Percentiles rank a stretch among this genome's conserved stretches.
Conservation (phyloP, 2,888 invertebrate genomes). For the Crocallis elinguaria region DNA sequence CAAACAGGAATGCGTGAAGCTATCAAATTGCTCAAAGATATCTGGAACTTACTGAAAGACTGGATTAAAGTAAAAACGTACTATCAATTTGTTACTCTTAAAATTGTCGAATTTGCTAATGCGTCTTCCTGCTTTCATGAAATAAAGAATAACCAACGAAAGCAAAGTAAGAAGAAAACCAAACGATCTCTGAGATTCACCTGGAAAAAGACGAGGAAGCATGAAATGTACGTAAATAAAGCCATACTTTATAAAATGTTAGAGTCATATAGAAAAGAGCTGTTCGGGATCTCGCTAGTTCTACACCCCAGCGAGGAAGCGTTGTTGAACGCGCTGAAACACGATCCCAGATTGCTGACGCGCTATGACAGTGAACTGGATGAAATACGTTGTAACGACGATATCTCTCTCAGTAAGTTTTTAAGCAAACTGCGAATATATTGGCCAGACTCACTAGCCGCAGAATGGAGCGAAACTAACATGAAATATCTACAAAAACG, state of each 20-base stretch:
- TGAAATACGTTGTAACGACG: conserved; percentile 39
- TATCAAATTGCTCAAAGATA: conserved; percentile 33
- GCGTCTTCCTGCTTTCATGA: not conserved
- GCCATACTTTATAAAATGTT: conserved; percentile 52
- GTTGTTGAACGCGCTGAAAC: conserved; percentile 63
- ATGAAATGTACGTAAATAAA: conserved; percentile 26
- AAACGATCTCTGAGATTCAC: not conserved
- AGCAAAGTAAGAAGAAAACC: conserved; percentile 1
- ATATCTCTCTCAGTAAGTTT: conserved; percentile 43
- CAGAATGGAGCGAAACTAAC: conserved; percentile 47
- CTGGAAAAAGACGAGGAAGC: no score
- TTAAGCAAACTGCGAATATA: conserved; percentile 61
- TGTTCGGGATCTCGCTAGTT: conserved; percentile 61
- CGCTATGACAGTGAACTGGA: conserved; percentile 44
- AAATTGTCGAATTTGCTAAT: conserved; percentile 50
- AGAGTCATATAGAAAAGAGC: conserved; percentile 56
- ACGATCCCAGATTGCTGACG: conserved; percentile 53
- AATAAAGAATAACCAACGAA: not conserved
- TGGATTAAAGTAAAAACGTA: conserved; percentile 56
- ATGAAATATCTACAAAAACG: conserved; percentile 39
- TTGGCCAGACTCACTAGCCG: conserved; percentile 53
- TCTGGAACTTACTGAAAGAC: conserved; percentile 50
- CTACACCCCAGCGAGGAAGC: conserved; percentile 51
- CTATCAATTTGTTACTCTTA: conserved; percentile 48
- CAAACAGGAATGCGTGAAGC: conserved; percentile 40